A percentile compares a stretch with the other conserved stretches of the same genome.
These are phyloP conservation scores for Mus minutoides DNA, from an alignment of 2,797 vertebrate genomes.

Conservation along the genomic window DNA sequence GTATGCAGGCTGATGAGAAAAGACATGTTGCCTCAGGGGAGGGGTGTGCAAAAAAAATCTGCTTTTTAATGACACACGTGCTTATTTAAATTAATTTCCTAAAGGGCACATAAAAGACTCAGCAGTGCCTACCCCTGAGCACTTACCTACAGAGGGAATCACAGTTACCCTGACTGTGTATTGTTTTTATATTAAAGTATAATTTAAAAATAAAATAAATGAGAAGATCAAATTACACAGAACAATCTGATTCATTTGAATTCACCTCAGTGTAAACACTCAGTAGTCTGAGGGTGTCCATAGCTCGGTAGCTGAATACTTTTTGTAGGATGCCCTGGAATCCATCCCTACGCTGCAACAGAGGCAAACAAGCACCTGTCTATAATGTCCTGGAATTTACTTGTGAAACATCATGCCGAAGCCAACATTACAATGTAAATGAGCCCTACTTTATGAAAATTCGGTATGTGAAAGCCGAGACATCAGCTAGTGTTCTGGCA, in stretches of 20 bases:
- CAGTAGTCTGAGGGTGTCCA: neutral
- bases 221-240: slow-evolving; percentile 8
- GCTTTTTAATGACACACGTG: neutral
- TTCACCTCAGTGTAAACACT: neutral
- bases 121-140: neutral
- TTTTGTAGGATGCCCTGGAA: neutral
- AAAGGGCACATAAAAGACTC: slow-evolving; percentile 18
- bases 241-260: neutral
- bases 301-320: neutral
- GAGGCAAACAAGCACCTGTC: neutral
- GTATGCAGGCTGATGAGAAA: neutral
- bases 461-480: neutral
- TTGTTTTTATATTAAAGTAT: slow-evolving; percentile 46
- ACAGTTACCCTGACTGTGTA: neutral
- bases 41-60: neutral
- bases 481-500: neutral
- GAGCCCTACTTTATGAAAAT: slow-evolving; percentile 32
- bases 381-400: slow-evolving; percentile 24
- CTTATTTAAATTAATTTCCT: slow-evolving; percentile 39
- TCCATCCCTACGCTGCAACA: neutral
- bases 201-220: slow-evolving; percentile 48
- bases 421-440: neutral
- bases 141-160: neutral
- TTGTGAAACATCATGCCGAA: slow-evolving; percentile 20
- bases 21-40: neutral